Base-by-base conservation (phyloP, 2,113 vertebrate genomes). In the Neolamprologus hecqui region DNA sequence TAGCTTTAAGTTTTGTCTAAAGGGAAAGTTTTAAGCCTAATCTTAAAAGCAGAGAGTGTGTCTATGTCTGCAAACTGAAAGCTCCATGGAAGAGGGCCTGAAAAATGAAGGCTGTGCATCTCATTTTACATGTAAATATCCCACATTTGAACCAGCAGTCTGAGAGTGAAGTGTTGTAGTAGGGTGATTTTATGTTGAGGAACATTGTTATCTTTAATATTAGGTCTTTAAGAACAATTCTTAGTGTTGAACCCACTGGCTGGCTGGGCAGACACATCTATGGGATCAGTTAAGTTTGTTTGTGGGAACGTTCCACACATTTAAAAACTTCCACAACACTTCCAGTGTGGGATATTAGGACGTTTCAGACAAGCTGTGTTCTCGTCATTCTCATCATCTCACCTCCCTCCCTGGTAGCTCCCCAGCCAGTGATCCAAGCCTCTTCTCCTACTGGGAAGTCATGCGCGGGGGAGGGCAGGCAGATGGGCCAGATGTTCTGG, bases 371-470 rank as follows among this genome's bases (percentile, higher is more conserved):
- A 23, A 14, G 37, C 40, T 0, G 21, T 0, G 68, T 45, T 73
- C 12, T 23, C 37, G 1, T 1, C 33, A 4, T 31, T 45, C n/a
- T 42, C n/a, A 13, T 33, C 33, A 42, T 21, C 82, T 85, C 73
- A 96, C 96, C 95, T 77, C 79, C 92, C 51, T 95, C 95, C 15
- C 75, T 81, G n/a, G 91, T 94, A 73, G 90, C 83, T 0, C 96
- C 96, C 96, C 96, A 96, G 90, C 96, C 96, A 0, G 94, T 96
- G 92, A 96, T 94, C 94, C 93, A 96, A 1, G 94, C 94, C 63
- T 82, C 82, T 4, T 31, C 84, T 19, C 96, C 96, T 2, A 75
- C 84, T 7, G 93, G 93, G 89, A 96, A 94, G 54, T 90, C 57
- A 55, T 96, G 60, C 1, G 93, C 17, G 15, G 90, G 6, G 5